Base-by-base conservation (phyloP, 2,113 vertebrate genomes). In the Ciconia boyciana region DNA sequence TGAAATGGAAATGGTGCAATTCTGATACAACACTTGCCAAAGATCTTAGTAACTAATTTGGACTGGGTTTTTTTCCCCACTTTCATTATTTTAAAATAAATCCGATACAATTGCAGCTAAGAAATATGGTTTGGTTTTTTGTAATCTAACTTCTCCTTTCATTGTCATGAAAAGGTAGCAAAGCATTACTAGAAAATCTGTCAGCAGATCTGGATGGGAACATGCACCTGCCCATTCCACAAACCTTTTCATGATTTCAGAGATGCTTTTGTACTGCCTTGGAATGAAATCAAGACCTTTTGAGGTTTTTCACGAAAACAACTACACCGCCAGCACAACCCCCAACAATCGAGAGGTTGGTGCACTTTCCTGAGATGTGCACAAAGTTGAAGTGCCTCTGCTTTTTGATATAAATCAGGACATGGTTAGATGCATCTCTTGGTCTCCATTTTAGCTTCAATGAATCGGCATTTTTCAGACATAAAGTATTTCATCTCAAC, bases 11-110 rank as follows among this genome's bases (percentile, higher is more conserved):
- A 86, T 6, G 7, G 31, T 66, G 32, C 16, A 44, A 28, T 78
- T 86, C 55, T 88, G 62, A 46, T 31, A 70, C 3, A 20, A 77
- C 11, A 83, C n/a, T 20, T 83, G n/a, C 26, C 16, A 54, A 79
- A 74, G 43, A 77, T 31, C 36, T 64, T 52, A 21, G 17, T 51
- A 83, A 85, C 9, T 68, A 49, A 72, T 74, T 46, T 86, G 29
- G 12, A 60, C 13, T 51, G 31, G 1, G 0, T 3, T 77, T 86
- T 66, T 20, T 2, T 5, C 10, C 14, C 21, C 58, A n/a, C 7
- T 75, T 94, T 46, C 21, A 90, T 46, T 79, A 70, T 62, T 90
- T 83, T 55, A 49, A 83, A 94, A 74, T 57, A 70, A 88, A 70
- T n/a, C 14, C 1, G 2, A 13, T 76, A 36, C 29, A 11, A 22